These are phyloP conservation scores for Peromyscus leucopus DNA, from an alignment of 2,113 vertebrate species.

Conservation along the genomic window DNA sequence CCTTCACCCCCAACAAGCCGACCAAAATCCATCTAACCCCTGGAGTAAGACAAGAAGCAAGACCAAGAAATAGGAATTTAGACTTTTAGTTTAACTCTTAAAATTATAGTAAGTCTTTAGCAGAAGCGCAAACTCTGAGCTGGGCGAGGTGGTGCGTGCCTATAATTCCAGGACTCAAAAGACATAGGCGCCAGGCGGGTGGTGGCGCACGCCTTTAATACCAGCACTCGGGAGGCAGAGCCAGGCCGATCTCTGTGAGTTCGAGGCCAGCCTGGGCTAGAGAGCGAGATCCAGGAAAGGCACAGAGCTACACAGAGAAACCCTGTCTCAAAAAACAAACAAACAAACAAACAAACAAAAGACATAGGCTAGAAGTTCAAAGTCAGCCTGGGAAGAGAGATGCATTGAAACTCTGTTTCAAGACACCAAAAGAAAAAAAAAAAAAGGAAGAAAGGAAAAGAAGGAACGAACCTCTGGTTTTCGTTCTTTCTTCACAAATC, in stretches of 20 bases:
- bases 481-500: not conserved
- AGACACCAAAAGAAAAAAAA: not conserved
- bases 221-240: too few relatives aligned
- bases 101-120: not conserved
- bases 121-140: not conserved
- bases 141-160: not conserved
- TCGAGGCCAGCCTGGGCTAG: too few relatives aligned
- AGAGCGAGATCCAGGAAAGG: too few relatives aligned
- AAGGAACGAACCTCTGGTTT: not conserved
- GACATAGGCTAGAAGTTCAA: not conserved
- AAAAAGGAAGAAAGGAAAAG: not conserved
- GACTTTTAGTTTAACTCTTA: constrained; percentile 27
- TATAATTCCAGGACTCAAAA: not conserved
- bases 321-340: too few relatives aligned
- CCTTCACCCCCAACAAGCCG: not conserved
- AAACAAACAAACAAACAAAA: not conserved
- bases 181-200: too few relatives aligned
- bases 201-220: too few relatives aligned
- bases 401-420: not conserved
- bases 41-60: not conserved
- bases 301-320: too few relatives aligned
- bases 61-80: not conserved
- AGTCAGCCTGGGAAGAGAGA: not conserved
- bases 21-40: not conserved
- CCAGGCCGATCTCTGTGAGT: too few relatives aligned